Evolutionary conservation across 1,140 invertebrate genomes (phyloP).

Genomic region (Trigoniulus corallinus): DNA sequence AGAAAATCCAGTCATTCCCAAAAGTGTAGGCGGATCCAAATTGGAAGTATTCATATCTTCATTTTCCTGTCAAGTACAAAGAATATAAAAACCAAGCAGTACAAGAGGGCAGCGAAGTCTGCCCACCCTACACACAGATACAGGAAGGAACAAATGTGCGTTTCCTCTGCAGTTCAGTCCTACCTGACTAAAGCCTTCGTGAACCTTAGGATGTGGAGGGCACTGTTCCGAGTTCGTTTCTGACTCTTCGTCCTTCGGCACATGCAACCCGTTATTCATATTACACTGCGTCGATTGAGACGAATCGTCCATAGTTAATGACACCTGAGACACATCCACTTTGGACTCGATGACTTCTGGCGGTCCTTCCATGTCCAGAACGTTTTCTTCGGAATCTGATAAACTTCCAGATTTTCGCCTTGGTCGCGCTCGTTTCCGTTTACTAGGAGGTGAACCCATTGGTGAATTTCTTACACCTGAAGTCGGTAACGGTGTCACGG

Average conservation of each 20-base stretch:
- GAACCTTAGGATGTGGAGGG: too few relatives aligned
- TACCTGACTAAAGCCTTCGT: too few relatives aligned
- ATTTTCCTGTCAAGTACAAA: neutral
- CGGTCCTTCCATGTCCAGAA: neutral
- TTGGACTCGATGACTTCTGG: conserved; percentile 2
- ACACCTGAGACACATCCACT: neutral
- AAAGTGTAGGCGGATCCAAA: neutral
- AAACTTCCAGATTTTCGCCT: neutral
- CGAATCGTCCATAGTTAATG: neutral
- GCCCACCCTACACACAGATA: too few relatives aligned
- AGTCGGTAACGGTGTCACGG: neutral
- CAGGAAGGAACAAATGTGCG: too few relatives aligned
- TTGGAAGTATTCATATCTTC: neutral
- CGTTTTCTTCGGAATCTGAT: neutral
- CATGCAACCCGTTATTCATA: neutral
- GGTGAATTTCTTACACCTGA: neutral
- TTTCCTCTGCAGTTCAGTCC: too few relatives aligned
- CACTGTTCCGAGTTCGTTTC: neutral
- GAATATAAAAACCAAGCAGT: neutral
- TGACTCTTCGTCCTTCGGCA: neutral
- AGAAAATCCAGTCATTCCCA: neutral
- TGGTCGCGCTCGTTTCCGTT: neutral
- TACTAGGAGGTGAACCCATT: neutral
- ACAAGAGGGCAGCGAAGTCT: too few relatives aligned
- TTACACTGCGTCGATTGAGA: neutral